A percentile compares a stretch with the other conserved stretches of the same genome.
These are phyloP conservation scores for Habrosyne pyritoides DNA, from an alignment of 2,888 invertebrate genomes.

Conservation along the genomic window DNA sequence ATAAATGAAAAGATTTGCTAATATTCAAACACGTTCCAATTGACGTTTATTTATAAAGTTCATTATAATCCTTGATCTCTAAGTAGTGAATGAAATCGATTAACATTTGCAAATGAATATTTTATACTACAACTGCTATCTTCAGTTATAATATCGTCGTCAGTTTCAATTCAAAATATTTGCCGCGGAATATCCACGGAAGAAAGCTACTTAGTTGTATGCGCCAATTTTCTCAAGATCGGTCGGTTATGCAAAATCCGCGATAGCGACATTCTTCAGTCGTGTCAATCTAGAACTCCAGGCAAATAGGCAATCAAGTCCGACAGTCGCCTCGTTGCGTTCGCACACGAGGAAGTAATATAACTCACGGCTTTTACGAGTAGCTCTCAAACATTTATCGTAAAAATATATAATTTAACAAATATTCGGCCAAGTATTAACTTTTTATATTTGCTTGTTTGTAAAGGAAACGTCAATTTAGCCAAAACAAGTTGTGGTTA, in stretches of 20 bases:
- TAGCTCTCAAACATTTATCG: constrained; percentile 4
- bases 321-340: constrained; percentile 28
- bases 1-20: too few relatives aligned
- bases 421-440: not conserved
- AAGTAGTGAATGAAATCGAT: not conserved
- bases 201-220: not conserved
- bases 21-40: too few relatives aligned
- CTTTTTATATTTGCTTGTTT: not conserved
- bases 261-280: constrained; percentile 29
- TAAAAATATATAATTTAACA: not conserved
- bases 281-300: constrained; percentile 36
- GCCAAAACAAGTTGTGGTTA: constrained; percentile 44
- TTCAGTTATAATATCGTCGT: not conserved
- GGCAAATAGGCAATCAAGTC: constrained; percentile 30
- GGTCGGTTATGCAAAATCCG: constrained; percentile 10
- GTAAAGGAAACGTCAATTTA: constrained; percentile 44
- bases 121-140: too few relatives aligned
- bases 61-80: not conserved
- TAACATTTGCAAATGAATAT: too few relatives aligned
- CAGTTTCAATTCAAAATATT: not conserved
- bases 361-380: constrained; percentile 13
- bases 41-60: too few relatives aligned
- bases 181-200: not conserved
- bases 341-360: constrained; percentile 25
- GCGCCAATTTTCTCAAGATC: not conserved